phyloP scores from a whole-genome alignment of 2,797 vertebrate species.

The Fistularia tabacaria region DNA sequence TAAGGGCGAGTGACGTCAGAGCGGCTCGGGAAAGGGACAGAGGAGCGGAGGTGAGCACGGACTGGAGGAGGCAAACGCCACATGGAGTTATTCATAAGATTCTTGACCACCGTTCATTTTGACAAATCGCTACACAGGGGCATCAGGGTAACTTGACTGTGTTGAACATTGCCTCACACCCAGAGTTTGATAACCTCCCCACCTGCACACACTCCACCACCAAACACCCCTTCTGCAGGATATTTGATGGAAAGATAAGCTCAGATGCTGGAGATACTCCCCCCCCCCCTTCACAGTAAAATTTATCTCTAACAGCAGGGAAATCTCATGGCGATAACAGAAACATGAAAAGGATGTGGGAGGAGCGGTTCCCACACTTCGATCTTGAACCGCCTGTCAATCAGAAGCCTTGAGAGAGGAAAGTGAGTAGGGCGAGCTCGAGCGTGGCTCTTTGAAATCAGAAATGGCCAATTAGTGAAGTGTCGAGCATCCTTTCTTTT shows the following conservation, averaged over 20 bases:
- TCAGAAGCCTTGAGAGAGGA: conserved; percentile 25
- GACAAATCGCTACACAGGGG: conserved; percentile 75
- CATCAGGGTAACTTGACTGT: conserved; percentile 75
- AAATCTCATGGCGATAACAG: conserved; percentile 60
- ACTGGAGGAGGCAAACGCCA: no score
- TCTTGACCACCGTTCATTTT: conserved; percentile 80
- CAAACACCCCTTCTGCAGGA: conserved; percentile 66
- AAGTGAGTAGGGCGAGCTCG: conserved; percentile 25
- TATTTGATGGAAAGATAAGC: conserved; percentile 79
- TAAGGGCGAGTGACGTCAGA: neutral
- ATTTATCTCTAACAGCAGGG: conserved; percentile 39
- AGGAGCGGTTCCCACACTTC: conserved; percentile 46
- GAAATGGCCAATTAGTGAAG: conserved; percentile 64
- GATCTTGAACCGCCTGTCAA: conserved; percentile 57
- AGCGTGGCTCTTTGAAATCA: conserved; percentile 52
- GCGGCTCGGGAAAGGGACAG: neutral
- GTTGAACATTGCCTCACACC: conserved; percentile 72
- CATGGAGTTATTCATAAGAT: conserved; percentile 73
- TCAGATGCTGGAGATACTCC: conserved; percentile 63
- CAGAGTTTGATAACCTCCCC: conserved; percentile 76
- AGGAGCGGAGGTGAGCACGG: neutral
- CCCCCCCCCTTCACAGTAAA: conserved; percentile 27
- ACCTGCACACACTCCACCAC: conserved; percentile 60
- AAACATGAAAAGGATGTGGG: conserved; percentile 62
- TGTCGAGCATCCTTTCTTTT: conserved; percentile 54